phyloP scores from a whole-genome alignment of 64 coral and sea anemone species.

The Stylophora pistillata region DNA sequence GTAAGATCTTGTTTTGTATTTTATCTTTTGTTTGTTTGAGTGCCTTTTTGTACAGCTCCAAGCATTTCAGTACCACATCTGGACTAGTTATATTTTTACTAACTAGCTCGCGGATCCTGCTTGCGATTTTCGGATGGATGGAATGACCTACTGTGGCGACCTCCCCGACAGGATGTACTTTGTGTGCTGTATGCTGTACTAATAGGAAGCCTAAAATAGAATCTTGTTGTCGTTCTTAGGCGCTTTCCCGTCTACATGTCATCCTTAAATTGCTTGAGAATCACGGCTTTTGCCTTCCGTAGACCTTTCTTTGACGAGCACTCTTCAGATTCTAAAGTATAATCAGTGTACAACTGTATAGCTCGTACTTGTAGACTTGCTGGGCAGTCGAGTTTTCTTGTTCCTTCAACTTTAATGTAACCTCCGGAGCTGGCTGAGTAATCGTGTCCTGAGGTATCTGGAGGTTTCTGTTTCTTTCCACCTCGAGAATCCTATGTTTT shows the following conservation, averaged over 20 bases:
- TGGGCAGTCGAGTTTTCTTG: conserved; percentile 41
- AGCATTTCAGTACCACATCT: conserved; percentile 19
- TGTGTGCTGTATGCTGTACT: too few relatives aligned
- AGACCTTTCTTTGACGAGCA: conserved; percentile 21
- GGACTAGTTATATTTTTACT: conserved; percentile 26
- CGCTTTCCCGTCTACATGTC: not conserved
- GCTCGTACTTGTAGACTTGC: conserved; percentile 28
- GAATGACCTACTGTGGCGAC: conserved; percentile 18
- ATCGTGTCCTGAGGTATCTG: conserved; percentile 16
- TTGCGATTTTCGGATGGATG: conserved; percentile 6
- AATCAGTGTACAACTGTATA: conserved; percentile 4
- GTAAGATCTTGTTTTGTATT: too few relatives aligned
- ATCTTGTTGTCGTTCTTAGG: conserved; percentile 11
- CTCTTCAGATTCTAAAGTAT: not conserved
- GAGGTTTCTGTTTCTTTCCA: conserved; percentile 22
- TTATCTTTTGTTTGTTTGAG: too few relatives aligned
- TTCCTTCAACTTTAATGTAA: conserved; percentile 46
- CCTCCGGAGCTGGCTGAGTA: conserved; percentile 9
- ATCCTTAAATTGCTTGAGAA: conserved; percentile 15
- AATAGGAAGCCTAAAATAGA: conserved; percentile 45
- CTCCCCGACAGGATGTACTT: too few relatives aligned
- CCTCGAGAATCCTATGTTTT: conserved; percentile 49
- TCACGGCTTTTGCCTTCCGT: conserved; percentile 3
- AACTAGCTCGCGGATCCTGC: conserved; percentile 47
- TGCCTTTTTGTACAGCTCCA: too few relatives aligned